phyloP scores from a whole-genome alignment of 30 jellyfish, hydroid and myxozoan species.

The Nemopilema nomurai region DNA sequence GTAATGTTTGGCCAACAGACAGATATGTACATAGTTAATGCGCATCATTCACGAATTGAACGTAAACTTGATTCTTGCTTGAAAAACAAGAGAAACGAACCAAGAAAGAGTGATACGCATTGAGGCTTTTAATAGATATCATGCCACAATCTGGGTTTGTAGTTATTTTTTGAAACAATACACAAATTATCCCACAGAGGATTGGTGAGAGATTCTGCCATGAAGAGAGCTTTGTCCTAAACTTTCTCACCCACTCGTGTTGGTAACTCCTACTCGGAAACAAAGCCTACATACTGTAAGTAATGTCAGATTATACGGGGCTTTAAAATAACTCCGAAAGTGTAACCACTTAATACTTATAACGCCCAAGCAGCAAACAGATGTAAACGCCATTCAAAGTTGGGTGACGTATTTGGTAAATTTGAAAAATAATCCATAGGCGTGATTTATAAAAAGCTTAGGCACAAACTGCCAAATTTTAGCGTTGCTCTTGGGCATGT shows the following conservation, averaged over 20 bases:
- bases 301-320: background rate
- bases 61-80: background rate
- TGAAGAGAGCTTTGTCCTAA: background rate
- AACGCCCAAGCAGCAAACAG: background rate
- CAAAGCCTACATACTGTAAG: background rate
- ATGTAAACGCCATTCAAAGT: background rate
- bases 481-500: no score
- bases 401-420: background rate
- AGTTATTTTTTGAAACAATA: background rate
- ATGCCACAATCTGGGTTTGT: background rate
- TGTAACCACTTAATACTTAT: background rate
- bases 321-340: no score
- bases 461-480: no score
- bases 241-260: background rate
- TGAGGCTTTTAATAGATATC: no score
- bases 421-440: background rate
- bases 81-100: background rate
- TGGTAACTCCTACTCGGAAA: background rate
- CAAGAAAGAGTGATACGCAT: no score
- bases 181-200: background rate
- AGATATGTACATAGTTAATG: background rate
- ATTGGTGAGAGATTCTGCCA: background rate
- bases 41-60: background rate
- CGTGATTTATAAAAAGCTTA: background rate
- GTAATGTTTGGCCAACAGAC: background rate